A percentile compares a stretch with the other conserved stretches of the same genome.
These are phyloP conservation scores for Caenorhabditis sp. DNA, from an alignment of 2,888 invertebrate species.

Conservation along the genomic window DNA sequence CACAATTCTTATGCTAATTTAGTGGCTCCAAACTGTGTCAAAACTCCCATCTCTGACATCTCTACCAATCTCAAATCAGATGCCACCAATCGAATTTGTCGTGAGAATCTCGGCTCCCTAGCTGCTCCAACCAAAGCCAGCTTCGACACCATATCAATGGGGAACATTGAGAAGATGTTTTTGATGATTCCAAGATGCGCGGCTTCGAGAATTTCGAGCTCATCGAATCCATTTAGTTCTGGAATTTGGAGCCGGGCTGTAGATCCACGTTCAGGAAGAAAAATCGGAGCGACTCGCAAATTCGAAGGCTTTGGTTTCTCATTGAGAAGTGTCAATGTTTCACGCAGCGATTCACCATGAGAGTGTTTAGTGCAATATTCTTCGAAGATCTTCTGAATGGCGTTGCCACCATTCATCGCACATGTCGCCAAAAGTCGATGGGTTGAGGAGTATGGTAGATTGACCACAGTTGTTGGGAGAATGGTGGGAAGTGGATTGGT, in stretches of 20 bases:
- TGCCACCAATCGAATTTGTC: background rate
- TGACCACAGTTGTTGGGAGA: slow-evolving; percentile 31
- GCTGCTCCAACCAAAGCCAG: background rate
- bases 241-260: background rate
- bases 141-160: background rate
- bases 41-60: background rate
- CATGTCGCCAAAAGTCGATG: slow-evolving; percentile 34
- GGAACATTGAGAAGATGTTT: slow-evolving; percentile 34
- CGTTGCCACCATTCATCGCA: slow-evolving; percentile 51
- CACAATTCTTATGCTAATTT: background rate
- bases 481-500: background rate
- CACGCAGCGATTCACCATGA: slow-evolving; percentile 5
- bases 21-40: background rate
- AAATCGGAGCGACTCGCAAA: slow-evolving; percentile 22
- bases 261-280: slow-evolving; percentile 26
- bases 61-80: background rate
- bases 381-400: slow-evolving; percentile 25
- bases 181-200: slow-evolving; percentile 34
- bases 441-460: slow-evolving; percentile 24
- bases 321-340: background rate
- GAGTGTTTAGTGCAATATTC: no score
- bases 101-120: background rate
- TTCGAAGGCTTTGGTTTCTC: background rate
- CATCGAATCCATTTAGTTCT: background rate
- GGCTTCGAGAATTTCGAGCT: slow-evolving; percentile 16